Evolutionary conservation across 2,113 vertebrate species (phyloP).

Genomic region (Actenoides lindsayi): DNA sequence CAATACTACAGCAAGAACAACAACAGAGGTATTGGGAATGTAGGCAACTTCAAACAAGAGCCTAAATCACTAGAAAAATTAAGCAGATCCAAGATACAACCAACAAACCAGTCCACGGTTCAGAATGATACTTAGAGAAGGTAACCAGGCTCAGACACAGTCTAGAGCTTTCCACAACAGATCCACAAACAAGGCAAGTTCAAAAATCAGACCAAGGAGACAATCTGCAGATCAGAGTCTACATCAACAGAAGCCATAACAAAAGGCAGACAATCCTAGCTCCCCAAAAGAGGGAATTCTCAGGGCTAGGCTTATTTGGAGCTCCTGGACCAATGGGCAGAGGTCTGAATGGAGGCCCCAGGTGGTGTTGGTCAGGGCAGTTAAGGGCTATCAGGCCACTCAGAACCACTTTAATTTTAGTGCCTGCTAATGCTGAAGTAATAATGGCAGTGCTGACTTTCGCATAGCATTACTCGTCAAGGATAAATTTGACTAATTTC

Average conservation of each 20-base stretch:
- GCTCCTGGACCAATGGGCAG: background rate
- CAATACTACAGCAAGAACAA: fast-evolving
- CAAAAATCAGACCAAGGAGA: fast-evolving
- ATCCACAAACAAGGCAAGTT: fast-evolving
- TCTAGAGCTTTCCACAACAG: fast-evolving
- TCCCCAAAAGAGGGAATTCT: fast-evolving
- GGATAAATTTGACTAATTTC: background rate
- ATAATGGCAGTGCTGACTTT: background rate
- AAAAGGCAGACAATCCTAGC: fast-evolving
- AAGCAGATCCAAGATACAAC: fast-evolving
- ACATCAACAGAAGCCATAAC: fast-evolving
- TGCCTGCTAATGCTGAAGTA: background rate
- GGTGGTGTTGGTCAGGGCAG: background rate
- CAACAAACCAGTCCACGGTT: fast-evolving
- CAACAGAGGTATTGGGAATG: fast-evolving
- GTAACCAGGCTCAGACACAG: fast-evolving
- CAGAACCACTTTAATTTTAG: background rate
- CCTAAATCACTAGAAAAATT: fast-evolving
- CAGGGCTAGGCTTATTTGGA: background rate
- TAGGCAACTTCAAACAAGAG: fast-evolving
- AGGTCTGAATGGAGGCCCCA: background rate
- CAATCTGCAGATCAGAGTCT: fast-evolving
- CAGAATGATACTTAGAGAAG: fast-evolving
- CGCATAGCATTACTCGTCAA: fast-evolving
- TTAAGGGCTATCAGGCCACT: background rate